Evolutionary conservation across 2,888 invertebrate genomes (phyloP).

Genomic region (Ophion obscuratus): DNA sequence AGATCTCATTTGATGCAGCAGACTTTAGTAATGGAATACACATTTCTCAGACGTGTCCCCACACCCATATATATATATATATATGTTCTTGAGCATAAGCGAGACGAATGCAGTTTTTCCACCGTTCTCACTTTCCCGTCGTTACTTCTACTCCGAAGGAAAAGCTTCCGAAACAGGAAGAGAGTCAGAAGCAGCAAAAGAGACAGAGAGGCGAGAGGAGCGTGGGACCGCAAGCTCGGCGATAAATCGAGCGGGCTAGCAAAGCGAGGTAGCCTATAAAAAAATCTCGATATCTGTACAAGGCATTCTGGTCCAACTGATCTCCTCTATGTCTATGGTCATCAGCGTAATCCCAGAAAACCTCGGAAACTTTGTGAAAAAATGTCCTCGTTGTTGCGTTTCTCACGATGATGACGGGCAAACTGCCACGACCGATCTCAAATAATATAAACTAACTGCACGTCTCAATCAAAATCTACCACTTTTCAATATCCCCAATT

Average conservation of each 20-base stretch:
- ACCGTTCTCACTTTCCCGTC: slow-evolving; percentile 49
- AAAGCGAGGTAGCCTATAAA: slow-evolving; percentile 53
- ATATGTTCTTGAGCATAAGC: background rate
- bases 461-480: background rate
- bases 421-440: background rate
- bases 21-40: slow-evolving; percentile 41
- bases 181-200: slow-evolving; percentile 17
- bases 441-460: background rate
- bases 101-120: slow-evolving; percentile 34
- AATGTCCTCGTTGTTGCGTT: background rate
- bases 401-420: background rate
- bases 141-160: slow-evolving; percentile 53
- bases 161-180: slow-evolving; percentile 61
- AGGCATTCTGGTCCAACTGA: background rate
- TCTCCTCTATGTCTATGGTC: background rate
- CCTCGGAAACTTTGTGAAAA: background rate
- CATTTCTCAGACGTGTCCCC: slow-evolving; percentile 13
- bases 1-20: slow-evolving; percentile 39
- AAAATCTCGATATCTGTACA: slow-evolving; percentile 7
- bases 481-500: background rate
- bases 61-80: background rate
- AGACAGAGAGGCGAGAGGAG: slow-evolving; percentile 22
- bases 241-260: slow-evolving; percentile 69
- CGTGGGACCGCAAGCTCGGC: slow-evolving; percentile 67
- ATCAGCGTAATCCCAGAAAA: background rate